Evolutionary conservation across 2,797 vertebrate species (phyloP).

Genomic region (Distichodus sexfasciatus): DNA sequence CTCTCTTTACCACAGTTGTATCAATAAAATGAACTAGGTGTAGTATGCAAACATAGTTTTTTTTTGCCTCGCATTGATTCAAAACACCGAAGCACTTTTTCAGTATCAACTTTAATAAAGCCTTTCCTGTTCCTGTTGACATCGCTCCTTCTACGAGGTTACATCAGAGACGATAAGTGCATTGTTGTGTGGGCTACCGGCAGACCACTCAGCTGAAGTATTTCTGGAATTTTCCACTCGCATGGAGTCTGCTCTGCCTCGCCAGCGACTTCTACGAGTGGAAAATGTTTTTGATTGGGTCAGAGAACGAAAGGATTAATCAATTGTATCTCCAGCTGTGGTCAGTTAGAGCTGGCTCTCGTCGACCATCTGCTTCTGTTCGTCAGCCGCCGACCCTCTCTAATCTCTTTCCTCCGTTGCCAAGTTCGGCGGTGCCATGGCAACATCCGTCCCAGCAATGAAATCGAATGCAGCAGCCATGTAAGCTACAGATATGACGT

Average conservation of each 20-base stretch:
- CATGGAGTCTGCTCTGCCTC: background rate
- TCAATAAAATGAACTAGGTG: too few relatives aligned
- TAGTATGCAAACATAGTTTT: too few relatives aligned
- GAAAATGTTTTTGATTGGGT: constrained; percentile 12
- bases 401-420: constrained; percentile 4
- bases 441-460: constrained; percentile 1
- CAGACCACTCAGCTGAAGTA: background rate
- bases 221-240: constrained; percentile 28
- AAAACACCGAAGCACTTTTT: too few relatives aligned
- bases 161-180: background rate
- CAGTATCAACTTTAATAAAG: too few relatives aligned
- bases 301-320: constrained; percentile 11
- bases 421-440: constrained; percentile 8
- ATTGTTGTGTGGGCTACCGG: background rate
- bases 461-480: background rate
- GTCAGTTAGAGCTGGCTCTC: constrained; percentile 16
- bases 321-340: constrained; percentile 30
- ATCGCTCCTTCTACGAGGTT: background rate
- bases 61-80: too few relatives aligned
- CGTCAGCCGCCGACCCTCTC: background rate
- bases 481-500: background rate
- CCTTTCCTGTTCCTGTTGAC: background rate
- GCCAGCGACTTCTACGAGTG: background rate
- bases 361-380: constrained; percentile 20
- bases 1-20: too few relatives aligned